A percentile compares a stretch with the other conserved stretches of the same genome.
Evolutionary conservation across 2,888 invertebrate species (phyloP).

Genomic region (Agrotis segetum): DNA sequence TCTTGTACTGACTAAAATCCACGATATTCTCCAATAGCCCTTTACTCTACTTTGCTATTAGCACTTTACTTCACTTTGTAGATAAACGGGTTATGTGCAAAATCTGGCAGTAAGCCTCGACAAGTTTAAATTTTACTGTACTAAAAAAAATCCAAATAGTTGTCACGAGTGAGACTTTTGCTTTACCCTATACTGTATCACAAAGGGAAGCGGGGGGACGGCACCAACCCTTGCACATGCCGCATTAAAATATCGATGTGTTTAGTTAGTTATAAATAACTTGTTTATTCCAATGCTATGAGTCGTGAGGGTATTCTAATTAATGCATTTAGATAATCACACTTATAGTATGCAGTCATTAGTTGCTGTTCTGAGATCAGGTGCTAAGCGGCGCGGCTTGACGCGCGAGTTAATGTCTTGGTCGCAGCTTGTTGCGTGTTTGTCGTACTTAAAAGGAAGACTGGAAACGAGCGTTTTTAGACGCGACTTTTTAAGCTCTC

Average conservation of each 20-base stretch:
- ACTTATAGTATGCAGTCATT: conserved; percentile 48
- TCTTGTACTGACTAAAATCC: too few species aligned
- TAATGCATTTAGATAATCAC: conserved; percentile 58
- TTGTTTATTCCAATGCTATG: conserved; percentile 42
- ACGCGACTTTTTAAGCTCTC: not conserved
- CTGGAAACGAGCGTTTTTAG: not conserved
- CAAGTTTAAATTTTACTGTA: too few species aligned
- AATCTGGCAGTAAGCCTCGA: too few species aligned
- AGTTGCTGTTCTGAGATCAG: conserved; percentile 41
- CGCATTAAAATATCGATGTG: conserved; percentile 53
- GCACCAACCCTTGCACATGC: conserved; percentile 71
- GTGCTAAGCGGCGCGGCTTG: conserved; percentile 32
- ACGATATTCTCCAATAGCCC: too few species aligned
- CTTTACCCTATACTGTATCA: too few species aligned
- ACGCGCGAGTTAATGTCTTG: conserved; percentile 2
- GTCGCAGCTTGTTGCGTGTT: conserved; percentile 29
- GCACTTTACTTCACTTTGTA: too few species aligned
- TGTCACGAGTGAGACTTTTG: conserved; percentile 31
- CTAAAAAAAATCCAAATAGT: not conserved
- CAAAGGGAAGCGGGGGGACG: conserved; percentile 2
- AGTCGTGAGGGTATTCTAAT: conserved; percentile 42
- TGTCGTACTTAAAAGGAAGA: not conserved
- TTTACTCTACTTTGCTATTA: too few species aligned
- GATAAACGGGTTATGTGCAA: too few species aligned
- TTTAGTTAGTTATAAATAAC: conserved; percentile 51